Evolutionary conservation across 1,140 invertebrate species (phyloP), one percentile per base, ranked within the genome.

Genomic region (Trypoxylus dichotomus): DNA sequence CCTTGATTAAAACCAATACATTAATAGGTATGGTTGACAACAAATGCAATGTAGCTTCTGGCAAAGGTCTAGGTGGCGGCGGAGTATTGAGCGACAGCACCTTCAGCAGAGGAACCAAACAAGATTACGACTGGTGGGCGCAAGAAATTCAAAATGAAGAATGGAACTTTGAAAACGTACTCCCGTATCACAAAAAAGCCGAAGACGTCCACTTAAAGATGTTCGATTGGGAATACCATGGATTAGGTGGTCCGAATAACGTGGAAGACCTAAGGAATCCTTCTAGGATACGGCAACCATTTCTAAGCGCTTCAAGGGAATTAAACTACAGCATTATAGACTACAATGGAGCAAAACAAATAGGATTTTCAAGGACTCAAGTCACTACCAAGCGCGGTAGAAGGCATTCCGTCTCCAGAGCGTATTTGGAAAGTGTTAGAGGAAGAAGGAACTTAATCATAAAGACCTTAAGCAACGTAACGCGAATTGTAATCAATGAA

Each of bases 1-100:
- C 8, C 24, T 27, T 25, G 11, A n/a, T 2, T 54, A 54, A 54
- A 1, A n/a, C 0, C 5, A 54, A 54, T 3, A 19, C 19, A n/a
- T 54, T 68, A 10, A 27, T 8, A 74, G 72, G 72, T 10, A 74
- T 74, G 72, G 41, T 74, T 24, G 72, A 74, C 21, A 74, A 74
- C 19, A 37, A 85, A 41, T 92, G 91, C 79, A 89, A 86, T 47
- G 87, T 90, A 86, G 90, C 91, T 0, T 83, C 89, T 54, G 91
- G 91, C 1, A 90, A 88, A 80, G 90, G 88, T 0, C 82, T 93
- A 2, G 95, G 94, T 1, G 95, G 95, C 1, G 90, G 91, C 0
- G 93, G 92, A 24, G 91, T 93, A 3, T 89, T 96, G 25, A 96
- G 96, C 83, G 94, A 93, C 74, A 95, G 96, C 94, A 91, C 95